Base-by-base conservation (phyloP, 64 coral and sea anemone species). In the Montipora sp. region DNA sequence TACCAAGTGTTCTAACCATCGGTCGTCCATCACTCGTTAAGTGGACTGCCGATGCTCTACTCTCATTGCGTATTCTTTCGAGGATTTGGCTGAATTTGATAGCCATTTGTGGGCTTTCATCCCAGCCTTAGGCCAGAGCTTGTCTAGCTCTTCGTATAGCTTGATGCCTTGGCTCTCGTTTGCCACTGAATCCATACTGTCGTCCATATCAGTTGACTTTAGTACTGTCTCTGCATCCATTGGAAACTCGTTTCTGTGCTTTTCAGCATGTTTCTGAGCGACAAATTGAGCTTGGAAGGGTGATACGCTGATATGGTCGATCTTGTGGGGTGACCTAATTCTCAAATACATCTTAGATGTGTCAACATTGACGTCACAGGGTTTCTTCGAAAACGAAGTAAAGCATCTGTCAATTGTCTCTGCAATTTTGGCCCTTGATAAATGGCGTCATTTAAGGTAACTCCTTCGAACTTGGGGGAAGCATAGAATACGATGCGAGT, bases 201-300 rank as follows among this genome's bases (percentile, higher is more conserved):
- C 78, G 44, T 80, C 78, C 46, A 80, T 80, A 18, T 94, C 89
- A 9, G 66, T 89, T 70, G 77, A 73, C 46, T 94, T 94, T 36
- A 88, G 47, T 15, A 94, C 66, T 16, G 86, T 94, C 51, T 94
- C 86, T 48, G 92, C 92, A 50, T 76, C 92, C 48, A 89, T 50
- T 74, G 86, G 92, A 55, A 80, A 77, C n/a, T 77, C 75, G 47
- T 89, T 36, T 67, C 60, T 87, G 18, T 93, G 8, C 8, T 70
- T 86, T 12, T 68, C 61, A 23, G 91, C 91, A 60, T 93, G 50
- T 44, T 85, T 67, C 63, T 93, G 91, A 78, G 81, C 44, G 20
- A 87, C 82, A 8, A 93, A 87, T 23, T 93, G 91, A 46, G 73
- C 91, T 44, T 75, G 55, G 48, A 87, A 93, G 9, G 91, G 83